These are phyloP conservation scores for Progne subis DNA, from an alignment of 2,113 vertebrate species.

Conservation along the genomic window DNA sequence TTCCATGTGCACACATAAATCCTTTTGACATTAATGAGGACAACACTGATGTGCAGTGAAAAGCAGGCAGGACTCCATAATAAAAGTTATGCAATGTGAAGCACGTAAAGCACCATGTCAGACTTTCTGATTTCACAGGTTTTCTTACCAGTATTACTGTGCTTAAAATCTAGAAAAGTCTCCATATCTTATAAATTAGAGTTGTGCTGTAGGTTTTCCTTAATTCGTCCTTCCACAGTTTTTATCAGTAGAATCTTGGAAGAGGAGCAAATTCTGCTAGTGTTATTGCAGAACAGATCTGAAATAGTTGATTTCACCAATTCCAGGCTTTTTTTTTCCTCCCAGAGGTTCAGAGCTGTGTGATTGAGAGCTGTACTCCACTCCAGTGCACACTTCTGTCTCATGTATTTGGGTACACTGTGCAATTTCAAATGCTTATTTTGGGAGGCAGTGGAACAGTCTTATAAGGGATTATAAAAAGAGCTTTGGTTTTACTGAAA, in stretches of 20 bases:
- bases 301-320: background rate
- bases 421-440: background rate
- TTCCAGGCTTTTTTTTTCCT: background rate
- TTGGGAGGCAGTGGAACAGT: background rate
- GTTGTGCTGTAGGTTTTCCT: background rate
- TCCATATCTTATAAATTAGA: background rate
- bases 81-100: background rate
- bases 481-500: background rate
- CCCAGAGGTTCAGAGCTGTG: background rate
- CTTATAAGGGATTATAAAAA: background rate
- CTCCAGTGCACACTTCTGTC: background rate
- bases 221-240: background rate
- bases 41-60: background rate
- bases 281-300: background rate
- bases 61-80: background rate
- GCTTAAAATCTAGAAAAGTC: background rate
- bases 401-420: background rate
- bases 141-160: background rate
- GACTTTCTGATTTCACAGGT: background rate
- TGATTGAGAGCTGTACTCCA: background rate
- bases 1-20: slow-evolving; percentile 30
- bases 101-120: background rate
- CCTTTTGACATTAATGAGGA: slow-evolving; percentile 33
- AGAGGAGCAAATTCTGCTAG: background rate
- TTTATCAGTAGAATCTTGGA: background rate